A percentile compares a stretch with the other conserved stretches of the same genome.
Conservation (phyloP, 1,140 invertebrate genomes). For the Papilio xuthus region DNA sequence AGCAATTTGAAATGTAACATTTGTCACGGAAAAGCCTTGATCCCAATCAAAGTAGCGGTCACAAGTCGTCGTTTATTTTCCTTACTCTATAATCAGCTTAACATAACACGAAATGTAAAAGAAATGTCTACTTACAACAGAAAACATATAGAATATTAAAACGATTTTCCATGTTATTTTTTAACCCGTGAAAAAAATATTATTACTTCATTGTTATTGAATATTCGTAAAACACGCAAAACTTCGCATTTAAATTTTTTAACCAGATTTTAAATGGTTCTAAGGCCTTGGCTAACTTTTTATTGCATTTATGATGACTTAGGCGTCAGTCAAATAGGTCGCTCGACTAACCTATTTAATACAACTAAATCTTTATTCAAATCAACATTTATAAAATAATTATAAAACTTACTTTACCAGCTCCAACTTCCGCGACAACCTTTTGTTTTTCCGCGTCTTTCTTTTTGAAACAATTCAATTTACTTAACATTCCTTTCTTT, state of each 20-base stretch:
- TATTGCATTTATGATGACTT: not conserved
- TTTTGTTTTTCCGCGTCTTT: conserved; percentile 58
- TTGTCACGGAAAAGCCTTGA: conserved; percentile 6
- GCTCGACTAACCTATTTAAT: not conserved
- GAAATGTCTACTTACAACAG: not conserved
- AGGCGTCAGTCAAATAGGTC: not conserved
- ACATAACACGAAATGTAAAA: conserved; percentile 13
- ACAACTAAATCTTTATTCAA: not conserved
- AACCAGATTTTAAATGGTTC: not conserved
- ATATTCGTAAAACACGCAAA: too few relatives aligned
- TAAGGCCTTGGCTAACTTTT: not conserved
- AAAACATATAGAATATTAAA: not conserved
- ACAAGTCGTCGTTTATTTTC: not conserved
- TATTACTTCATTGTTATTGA: too few relatives aligned
- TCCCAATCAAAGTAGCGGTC: not conserved
- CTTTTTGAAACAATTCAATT: conserved; percentile 70
- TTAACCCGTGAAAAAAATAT: not conserved
- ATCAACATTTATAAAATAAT: not conserved
- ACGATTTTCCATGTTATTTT: not conserved
- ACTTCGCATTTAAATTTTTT: not conserved
- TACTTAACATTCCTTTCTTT: conserved; percentile 59
- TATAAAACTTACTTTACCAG: conserved; percentile 63
- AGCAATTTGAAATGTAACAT: not conserved
- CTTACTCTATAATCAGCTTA: not conserved
- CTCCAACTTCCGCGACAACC: conserved; percentile 58